Conservation (phyloP, 2,888 invertebrate genomes). For the Lamellibrachia satsuma region DNA sequence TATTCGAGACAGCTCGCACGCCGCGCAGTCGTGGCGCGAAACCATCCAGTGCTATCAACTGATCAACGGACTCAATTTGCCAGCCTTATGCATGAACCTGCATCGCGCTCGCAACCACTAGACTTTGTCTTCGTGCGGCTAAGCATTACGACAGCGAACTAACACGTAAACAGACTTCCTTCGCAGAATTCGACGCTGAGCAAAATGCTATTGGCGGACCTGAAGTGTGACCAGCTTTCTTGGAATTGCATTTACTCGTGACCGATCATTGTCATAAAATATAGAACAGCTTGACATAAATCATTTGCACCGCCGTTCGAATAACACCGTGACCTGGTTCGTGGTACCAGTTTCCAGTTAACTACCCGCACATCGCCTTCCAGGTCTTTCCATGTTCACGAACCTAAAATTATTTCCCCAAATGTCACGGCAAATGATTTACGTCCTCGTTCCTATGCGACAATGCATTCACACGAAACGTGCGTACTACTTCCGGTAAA, state of each 20-base stretch:
- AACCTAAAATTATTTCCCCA: slow-evolving; percentile 6
- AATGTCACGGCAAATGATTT: slow-evolving; percentile 17
- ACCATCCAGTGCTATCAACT: slow-evolving; percentile 17
- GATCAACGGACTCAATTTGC: background rate
- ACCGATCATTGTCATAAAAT: slow-evolving; percentile 17
- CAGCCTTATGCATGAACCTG: slow-evolving; percentile 13
- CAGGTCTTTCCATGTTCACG: slow-evolving; percentile 17
- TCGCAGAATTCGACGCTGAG: slow-evolving; percentile 6
- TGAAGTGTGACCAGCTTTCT: slow-evolving; percentile 17
- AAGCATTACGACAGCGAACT: slow-evolving; percentile 17
- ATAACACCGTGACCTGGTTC: slow-evolving; percentile 11
- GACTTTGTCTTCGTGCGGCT: slow-evolving; percentile 17
- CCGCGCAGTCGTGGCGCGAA: slow-evolving; percentile 17
- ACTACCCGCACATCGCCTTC: background rate
- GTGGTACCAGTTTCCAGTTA: slow-evolving; percentile 11
- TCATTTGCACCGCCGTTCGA: slow-evolving; percentile 6
- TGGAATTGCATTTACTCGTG: slow-evolving; percentile 11
- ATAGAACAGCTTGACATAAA: slow-evolving; percentile 17
- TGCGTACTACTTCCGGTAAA: slow-evolving; percentile 17
- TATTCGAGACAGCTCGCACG: slow-evolving; percentile 17
- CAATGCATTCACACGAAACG: slow-evolving; percentile 17
- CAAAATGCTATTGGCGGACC: slow-evolving; percentile 3
- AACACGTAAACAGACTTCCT: slow-evolving; percentile 17
- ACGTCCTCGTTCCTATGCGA: slow-evolving; percentile 17
- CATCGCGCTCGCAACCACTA: slow-evolving; percentile 13